Percentiles rank a stretch among this genome's conserved stretches.
phyloP scores from a whole-genome alignment of 2,888 invertebrate genomes.

The Apantesis nais region DNA sequence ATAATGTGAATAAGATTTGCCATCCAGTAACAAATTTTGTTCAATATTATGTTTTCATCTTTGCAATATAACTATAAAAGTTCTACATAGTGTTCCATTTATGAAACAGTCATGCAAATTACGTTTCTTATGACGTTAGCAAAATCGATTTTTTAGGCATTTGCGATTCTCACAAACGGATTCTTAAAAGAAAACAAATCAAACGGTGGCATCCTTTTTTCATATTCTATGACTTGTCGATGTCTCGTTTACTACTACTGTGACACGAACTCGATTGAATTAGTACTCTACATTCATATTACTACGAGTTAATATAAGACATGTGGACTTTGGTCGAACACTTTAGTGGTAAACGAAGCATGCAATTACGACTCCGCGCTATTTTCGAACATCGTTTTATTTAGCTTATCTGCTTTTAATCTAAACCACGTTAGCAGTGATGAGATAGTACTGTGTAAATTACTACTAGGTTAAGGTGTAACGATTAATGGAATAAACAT shows the following conservation, averaged over 20 bases:
- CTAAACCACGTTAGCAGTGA: slow-evolving; percentile 37
- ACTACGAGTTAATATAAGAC: slow-evolving; percentile 23
- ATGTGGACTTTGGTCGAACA: slow-evolving; percentile 17
- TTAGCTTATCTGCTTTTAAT: slow-evolving; percentile 21
- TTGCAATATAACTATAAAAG: not conserved
- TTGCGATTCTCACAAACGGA: not conserved
- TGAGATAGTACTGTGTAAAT: slow-evolving; percentile 47
- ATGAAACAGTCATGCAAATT: not conserved
- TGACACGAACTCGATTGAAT: slow-evolving; percentile 20
- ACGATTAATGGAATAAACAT: slow-evolving; percentile 61
- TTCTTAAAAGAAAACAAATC: not conserved
- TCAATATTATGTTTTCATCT: not conserved
- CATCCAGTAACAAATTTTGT: not conserved
- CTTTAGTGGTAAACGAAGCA: slow-evolving; percentile 14
- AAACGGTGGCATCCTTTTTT: not conserved
- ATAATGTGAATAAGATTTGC: not conserved
- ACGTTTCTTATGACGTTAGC: not conserved
- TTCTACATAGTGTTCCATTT: not conserved
- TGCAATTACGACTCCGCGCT: slow-evolving; percentile 2
- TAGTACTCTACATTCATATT: slow-evolving; percentile 25
- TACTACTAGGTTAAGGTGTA: slow-evolving; percentile 54
- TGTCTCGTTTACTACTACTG: slow-evolving; percentile 14
- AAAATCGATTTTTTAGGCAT: not conserved
- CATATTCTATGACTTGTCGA: slow-evolving; percentile 13
- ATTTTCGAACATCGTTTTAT: slow-evolving; percentile 10